phyloP scores from a whole-genome alignment of 2,113 vertebrate genomes.

The Podocnemis expansa region DNA sequence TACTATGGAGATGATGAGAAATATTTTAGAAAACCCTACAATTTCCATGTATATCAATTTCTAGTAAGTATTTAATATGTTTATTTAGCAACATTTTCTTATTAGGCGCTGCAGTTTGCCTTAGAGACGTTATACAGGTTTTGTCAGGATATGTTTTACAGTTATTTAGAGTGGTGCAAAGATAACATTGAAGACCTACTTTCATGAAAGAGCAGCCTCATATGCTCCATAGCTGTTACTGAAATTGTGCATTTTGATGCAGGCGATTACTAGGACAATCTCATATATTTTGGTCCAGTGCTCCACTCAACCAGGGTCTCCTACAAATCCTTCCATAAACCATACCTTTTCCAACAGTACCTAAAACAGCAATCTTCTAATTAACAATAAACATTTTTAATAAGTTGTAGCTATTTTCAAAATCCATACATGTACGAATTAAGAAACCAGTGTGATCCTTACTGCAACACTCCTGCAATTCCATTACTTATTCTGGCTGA shows the following conservation, averaged over 20 bases:
- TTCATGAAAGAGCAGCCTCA: not conserved
- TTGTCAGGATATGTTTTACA: not conserved
- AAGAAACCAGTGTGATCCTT: not conserved
- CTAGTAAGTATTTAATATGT: slow-evolving; percentile 73
- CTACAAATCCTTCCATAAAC: not conserved
- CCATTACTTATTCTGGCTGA: not conserved
- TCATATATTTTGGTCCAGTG: not conserved
- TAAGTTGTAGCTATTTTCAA: not conserved
- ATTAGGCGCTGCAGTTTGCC: not conserved
- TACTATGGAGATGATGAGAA: slow-evolving; percentile 89
- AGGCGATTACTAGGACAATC: not conserved
- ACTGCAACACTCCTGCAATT: not conserved
- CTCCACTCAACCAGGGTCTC: not conserved
- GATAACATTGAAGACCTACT: not conserved
- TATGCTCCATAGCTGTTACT: not conserved
- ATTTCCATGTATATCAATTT: slow-evolving; percentile 88
- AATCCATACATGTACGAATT: not conserved
- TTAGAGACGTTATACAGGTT: fast-evolving
- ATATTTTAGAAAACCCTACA: slow-evolving; percentile 92
- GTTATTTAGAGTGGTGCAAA: not conserved
- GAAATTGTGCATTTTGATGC: not conserved
- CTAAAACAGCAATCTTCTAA: not conserved
- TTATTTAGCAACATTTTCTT: not conserved
- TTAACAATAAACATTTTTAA: not conserved
- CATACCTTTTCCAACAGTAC: not conserved